A percentile compares a stretch with the other conserved stretches of the same genome.
Conservation (phyloP, 35 echinoderm and acorn worm species). For the Anneissia japonica region DNA sequence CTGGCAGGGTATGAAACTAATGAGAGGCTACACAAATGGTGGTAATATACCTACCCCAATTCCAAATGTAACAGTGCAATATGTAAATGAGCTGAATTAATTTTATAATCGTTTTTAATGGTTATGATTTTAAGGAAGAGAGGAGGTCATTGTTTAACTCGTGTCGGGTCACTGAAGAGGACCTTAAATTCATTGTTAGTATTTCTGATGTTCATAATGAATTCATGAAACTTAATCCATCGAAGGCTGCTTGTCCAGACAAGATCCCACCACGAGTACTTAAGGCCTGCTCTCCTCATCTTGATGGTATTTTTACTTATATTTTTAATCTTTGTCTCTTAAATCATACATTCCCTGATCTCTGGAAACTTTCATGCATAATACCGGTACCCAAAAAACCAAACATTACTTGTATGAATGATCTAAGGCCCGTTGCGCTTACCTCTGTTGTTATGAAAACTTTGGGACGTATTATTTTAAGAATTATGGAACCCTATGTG, state of each 20-base stretch:
- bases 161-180: not conserved
- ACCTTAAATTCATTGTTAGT: too few species aligned
- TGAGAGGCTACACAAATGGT: too few species aligned
- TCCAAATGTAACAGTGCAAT: too few species aligned
- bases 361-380: constrained; percentile 34
- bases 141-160: too few species aligned
- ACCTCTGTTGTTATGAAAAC: constrained; percentile 48
- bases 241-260: constrained; percentile 21
- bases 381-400: constrained; percentile 30
- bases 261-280: constrained; percentile 1
- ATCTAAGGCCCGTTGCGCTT: constrained; percentile 44
- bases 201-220: too few species aligned
- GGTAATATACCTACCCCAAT: too few species aligned
- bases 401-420: constrained; percentile 60
- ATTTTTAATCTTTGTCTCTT: constrained; percentile 32
- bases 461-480: constrained; percentile 22
- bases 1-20: too few species aligned
- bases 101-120: too few species aligned
- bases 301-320: constrained; percentile 14
- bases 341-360: not conserved
- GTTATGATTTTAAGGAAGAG: too few species aligned
- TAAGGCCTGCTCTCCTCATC: constrained; percentile 20
- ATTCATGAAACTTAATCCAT: constrained; percentile 7
- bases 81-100: too few species aligned
- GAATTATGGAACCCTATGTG: constrained; percentile 7